phyloP scores from a whole-genome alignment of 2,113 vertebrate species.

The Hypocryptadius cinnamomeus region DNA sequence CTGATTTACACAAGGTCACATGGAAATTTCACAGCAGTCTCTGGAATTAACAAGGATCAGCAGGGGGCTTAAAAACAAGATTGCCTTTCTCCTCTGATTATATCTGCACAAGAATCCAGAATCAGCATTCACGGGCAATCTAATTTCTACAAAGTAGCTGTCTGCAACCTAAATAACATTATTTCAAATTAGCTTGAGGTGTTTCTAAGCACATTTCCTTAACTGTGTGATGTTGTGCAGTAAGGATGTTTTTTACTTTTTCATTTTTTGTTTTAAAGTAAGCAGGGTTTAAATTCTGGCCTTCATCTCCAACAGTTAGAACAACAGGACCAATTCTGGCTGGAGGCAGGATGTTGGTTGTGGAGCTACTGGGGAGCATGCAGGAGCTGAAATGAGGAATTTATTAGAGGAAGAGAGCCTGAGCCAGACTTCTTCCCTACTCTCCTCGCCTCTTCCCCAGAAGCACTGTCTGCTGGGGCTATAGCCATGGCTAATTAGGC shows the following conservation, averaged over 20 bases:
- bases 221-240: background rate
- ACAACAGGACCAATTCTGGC: background rate
- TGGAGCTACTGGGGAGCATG: background rate
- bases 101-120: constrained; percentile 3
- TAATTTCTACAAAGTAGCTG: background rate
- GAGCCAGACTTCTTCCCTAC: background rate
- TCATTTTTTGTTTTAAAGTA: background rate
- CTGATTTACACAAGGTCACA: background rate
- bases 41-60: constrained; percentile 6
- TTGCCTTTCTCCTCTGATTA: constrained; percentile 5
- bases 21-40: background rate
- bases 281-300: background rate
- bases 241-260: background rate
- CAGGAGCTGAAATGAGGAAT: constrained; percentile 2
- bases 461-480: background rate
- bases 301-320: background rate
- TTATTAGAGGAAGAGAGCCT: background rate
- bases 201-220: background rate
- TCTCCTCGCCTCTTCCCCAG: background rate
- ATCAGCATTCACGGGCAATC: background rate
- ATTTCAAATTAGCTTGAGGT: background rate
- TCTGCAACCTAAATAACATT: background rate
- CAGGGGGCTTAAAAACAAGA: constrained; percentile 24
- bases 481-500: background rate
- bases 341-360: background rate